These are phyloP conservation scores for Tragelaphus buxtoni DNA, from an alignment of 2,113 vertebrate genomes.

Conservation along the genomic window DNA sequence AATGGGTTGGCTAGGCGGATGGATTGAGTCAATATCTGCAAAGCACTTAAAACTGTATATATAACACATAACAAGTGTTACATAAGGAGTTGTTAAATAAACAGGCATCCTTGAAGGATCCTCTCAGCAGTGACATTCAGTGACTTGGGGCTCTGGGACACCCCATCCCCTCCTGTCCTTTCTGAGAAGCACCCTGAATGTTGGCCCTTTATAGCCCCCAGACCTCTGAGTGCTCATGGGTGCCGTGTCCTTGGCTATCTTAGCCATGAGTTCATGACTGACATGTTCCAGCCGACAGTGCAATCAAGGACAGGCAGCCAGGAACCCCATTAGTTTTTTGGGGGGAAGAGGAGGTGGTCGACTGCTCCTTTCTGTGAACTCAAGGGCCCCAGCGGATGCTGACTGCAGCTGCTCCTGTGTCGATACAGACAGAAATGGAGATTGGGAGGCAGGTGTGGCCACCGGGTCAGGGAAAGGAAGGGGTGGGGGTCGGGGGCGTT, in stretches of 20 bases:
- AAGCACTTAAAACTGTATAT: background rate
- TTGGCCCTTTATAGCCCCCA: background rate
- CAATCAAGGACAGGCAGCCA: background rate
- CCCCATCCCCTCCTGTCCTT: background rate
- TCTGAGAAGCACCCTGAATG: background rate
- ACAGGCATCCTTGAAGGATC: background rate
- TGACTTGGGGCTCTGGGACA: background rate
- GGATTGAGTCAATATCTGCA: background rate
- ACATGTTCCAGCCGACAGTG: background rate
- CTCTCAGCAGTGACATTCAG: background rate
- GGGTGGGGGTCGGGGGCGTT: background rate
- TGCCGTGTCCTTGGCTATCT: background rate
- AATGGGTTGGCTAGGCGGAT: background rate
- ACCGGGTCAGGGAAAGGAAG: background rate
- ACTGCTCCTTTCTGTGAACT: constrained; percentile 18
- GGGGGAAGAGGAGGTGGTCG: background rate
- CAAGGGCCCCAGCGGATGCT: background rate
- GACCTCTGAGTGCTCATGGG: background rate
- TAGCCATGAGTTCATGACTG: no score
- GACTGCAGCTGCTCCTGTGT: constrained; percentile 36
- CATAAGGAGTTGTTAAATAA: background rate
- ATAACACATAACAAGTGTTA: background rate
- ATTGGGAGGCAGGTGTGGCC: constrained; percentile 38
- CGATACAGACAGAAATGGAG: constrained; percentile 50
- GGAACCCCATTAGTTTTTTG: background rate